Evolutionary conservation across 2,888 invertebrate genomes (phyloP), one percentile per base, ranked within the genome.

Genomic region (Noctua fimbriata): DNA sequence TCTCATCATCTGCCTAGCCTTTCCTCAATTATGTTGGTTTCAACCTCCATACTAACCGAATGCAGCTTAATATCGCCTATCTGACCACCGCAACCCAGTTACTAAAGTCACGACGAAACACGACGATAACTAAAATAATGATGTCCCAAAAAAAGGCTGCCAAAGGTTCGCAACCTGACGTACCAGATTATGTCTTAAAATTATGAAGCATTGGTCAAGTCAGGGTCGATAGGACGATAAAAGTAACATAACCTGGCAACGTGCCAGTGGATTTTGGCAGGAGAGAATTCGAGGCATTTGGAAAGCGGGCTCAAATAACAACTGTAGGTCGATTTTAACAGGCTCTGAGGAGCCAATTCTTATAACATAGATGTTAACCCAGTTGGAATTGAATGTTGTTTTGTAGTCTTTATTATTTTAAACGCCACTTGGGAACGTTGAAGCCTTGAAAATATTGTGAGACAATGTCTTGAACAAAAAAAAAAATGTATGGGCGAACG

Each of bases 241-340:
- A 85, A 77, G 70, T 79, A 82, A 81, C 72, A 44, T 41, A 49
- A n/a, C 71, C 44, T 89, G 88, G 88, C 89, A 65, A 36, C 6
- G 0, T 44, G 79, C 89, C 88, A 86, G 66, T 6, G 1, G 41
- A 28, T 76, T 80, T 76, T 83, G 74, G 88, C 79, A 82, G 70
- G 66, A 78, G 58, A 69, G 70, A 79, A 73, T 85, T 18, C 49
- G 24, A 76, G 52, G 55, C 55, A 52, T 73, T 78, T 55, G 55
- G 76, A 66, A 81, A 72, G 60, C 58, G 28, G 41, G 28, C 69
- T 58, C 66, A 36, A 81, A 69, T 70, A 75, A 73, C 73, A 71
- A 78, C 55, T 71, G 79, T 52, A 76, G 78, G 75, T 79, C 69
- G 63, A 87, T 63, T 74, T 74, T 58, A 84, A 67, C 47, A 52